Base-by-base conservation (phyloP, 2,888 invertebrate genomes). In the Coleophora deauratella region DNA sequence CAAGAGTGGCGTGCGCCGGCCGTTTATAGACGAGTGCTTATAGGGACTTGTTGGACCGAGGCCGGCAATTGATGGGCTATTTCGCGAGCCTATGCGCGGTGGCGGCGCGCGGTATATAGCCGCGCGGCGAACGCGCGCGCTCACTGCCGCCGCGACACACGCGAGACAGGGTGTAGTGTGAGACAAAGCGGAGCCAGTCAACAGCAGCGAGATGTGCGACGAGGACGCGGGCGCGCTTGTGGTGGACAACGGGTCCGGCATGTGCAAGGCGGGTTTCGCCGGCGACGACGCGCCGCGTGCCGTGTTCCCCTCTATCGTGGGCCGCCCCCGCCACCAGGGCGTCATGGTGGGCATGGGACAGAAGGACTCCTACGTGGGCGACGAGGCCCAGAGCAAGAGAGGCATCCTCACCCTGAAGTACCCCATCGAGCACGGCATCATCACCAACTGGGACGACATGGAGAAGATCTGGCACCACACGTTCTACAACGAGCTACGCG, bases 401-500 rank as follows among this genome's bases (percentile, higher is more conserved):
- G 80, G 95, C 89, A 94, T 95, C 85, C 91, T 95, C 68, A 95
- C 94, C 52, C 87, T 95, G 72, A 96, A 96, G 82, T 96, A 96
- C 84, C 96, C 96, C 64, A 95, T 96, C 80, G 96, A 96, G 86
- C 95, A 96, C 88, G 96, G 96, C 77, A 96, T 96, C 86, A 94
- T 96, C 80, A 96, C 95, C 86, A 96, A 96, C 89, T 96, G 96
- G 96, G 96, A 96, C 76, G 96, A 96, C 80, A 96, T 97, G 96
- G 96, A 97, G 87, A 97, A 96, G 88, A 96, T 96, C 88, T 96
- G 96, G 96, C 96, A 96, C 86, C 95, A 96, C 89, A 95, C 96
- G 72, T 96, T 96, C 91, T 96, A 96, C 92, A 96, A 96, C 71
- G 94, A 95, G 85, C 88, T 96, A 84, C 91, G 96, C 72, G 95